Base-by-base conservation (phyloP, 1,140 invertebrate species). In the Trinorchestia longiramus region DNA sequence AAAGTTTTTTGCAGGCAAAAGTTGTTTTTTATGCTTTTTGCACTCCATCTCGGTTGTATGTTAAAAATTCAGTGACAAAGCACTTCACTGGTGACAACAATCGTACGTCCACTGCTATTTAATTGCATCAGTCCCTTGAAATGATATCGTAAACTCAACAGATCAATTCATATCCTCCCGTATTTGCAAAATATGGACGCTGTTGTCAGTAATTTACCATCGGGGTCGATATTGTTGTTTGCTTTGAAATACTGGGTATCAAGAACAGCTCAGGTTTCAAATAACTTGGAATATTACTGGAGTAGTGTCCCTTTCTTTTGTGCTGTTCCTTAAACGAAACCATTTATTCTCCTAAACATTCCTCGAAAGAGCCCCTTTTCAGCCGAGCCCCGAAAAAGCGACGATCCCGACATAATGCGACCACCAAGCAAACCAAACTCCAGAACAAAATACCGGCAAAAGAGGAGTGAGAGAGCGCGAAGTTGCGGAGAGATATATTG, bases 401-500 rank as follows among this genome's bases (percentile, higher is more conserved):
- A 45, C 43, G 92, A 94, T 94, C 92, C 92, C 92, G 92, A 94
- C 92, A 47, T 94, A 94, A 94, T 94, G 92, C 44, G 92, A 19
- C 43, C 92, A 94, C 92, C 92, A 94, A 94, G 43, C 41, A 94
- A 94, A 42, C 92, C 43, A 94, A 94, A 47, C 92, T 94, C 92
- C 41, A 43, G 92, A 94, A 94, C 92, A 94, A 94, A 94, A 94
- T 94, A 47, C 92, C 92, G 43, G 92, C 41, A 94, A 94, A 94
- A 43, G 43, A 91, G 44, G 92, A 94, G 92, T 94, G 92, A 44
- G 92, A 40, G 92, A 45, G 92, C 92, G 92, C 92, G 43, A 94
- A 94, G 92, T 94, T 94, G 92, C 92, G 41, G 43, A 94, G 92
- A 94, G 92, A 94, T 94, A 94, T 94, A 94, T 47, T 94, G 92